These are phyloP conservation scores for Serrognathus titanus DNA, from an alignment of 2,888 invertebrate species.

Conservation along the genomic window DNA sequence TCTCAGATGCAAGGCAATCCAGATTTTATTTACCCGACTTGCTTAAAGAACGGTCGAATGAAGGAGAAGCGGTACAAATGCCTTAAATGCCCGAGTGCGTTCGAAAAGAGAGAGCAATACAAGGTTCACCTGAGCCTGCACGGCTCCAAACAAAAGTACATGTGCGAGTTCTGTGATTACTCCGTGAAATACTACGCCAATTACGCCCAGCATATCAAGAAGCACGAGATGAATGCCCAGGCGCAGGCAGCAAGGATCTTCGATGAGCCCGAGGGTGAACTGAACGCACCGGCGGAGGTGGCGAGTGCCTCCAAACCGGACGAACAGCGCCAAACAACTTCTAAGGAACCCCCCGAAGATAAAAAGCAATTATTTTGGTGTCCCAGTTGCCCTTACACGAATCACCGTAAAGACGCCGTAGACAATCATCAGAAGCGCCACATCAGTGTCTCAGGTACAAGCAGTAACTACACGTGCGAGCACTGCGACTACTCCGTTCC, in stretches of 20 bases:
- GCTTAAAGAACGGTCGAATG: slow-evolving; percentile 68
- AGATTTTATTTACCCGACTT: slow-evolving; percentile 72
- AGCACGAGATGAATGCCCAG: slow-evolving; percentile 71
- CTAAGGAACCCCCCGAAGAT: slow-evolving; percentile 44
- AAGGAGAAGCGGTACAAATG: slow-evolving; percentile 79
- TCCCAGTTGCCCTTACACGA: slow-evolving; percentile 76
- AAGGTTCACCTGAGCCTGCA: slow-evolving; percentile 78
- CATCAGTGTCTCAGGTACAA: slow-evolving; percentile 56
- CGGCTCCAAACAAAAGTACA: slow-evolving; percentile 78
- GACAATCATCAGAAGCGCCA: slow-evolving; percentile 76
- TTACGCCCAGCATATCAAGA: slow-evolving; percentile 76
- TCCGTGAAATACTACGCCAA: slow-evolving; percentile 84
- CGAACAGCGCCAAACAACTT: slow-evolving; percentile 21
- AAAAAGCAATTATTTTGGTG: slow-evolving; percentile 67
- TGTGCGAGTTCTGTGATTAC: slow-evolving; percentile 82
- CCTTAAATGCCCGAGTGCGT: slow-evolving; percentile 82
- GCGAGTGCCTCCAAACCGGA: slow-evolving; percentile 14
- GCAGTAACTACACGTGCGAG: slow-evolving; percentile 66
- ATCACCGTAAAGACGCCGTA: slow-evolving; percentile 67
- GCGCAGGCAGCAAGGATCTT: slow-evolving; percentile 58
- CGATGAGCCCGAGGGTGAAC: slow-evolving; percentile 33
- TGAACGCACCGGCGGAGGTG: slow-evolving; percentile 40
- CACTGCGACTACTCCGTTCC: slow-evolving; percentile 80
- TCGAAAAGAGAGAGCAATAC: slow-evolving; percentile 81
- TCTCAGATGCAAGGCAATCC: slow-evolving; percentile 71